Evolutionary conservation across 2,113 vertebrate species (phyloP).

Genomic region (Pachycephala philippinensis): DNA sequence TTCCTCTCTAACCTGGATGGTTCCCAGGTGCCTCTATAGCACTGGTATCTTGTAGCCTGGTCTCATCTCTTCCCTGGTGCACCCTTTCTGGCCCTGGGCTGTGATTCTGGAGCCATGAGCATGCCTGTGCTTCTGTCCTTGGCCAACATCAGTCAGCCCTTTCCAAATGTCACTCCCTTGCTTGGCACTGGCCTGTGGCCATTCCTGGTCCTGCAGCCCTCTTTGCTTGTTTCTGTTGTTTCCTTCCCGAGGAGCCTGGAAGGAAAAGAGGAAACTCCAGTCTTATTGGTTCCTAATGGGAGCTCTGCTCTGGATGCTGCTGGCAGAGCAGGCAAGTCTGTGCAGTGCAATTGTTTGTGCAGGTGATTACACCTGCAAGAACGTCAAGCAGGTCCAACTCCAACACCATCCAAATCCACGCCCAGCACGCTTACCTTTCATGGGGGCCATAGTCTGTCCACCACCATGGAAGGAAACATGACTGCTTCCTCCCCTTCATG

Average conservation of each 20-base stretch:
- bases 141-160: not conserved
- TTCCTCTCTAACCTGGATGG: not conserved
- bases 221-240: not conserved
- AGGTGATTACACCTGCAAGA: not conserved
- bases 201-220: not conserved
- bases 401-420: not conserved
- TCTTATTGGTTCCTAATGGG: not conserved
- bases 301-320: not conserved
- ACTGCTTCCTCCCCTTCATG: not conserved
- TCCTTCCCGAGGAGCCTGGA: not conserved
- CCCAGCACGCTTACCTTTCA: not conserved
- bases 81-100: not conserved
- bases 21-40: not conserved
- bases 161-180: not conserved
- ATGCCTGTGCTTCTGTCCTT: not conserved
- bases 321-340: not conserved
- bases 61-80: not conserved
- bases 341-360: not conserved
- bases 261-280: slow-evolving; percentile 16
- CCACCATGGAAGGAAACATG: not conserved
- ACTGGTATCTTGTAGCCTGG: not conserved
- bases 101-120: not conserved
- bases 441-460: not conserved
- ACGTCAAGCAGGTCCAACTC: fast-evolving
- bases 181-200: fast-evolving